Conservation (phyloP, 2,113 vertebrate species). For the Brienomyrus brachyistius region DNA sequence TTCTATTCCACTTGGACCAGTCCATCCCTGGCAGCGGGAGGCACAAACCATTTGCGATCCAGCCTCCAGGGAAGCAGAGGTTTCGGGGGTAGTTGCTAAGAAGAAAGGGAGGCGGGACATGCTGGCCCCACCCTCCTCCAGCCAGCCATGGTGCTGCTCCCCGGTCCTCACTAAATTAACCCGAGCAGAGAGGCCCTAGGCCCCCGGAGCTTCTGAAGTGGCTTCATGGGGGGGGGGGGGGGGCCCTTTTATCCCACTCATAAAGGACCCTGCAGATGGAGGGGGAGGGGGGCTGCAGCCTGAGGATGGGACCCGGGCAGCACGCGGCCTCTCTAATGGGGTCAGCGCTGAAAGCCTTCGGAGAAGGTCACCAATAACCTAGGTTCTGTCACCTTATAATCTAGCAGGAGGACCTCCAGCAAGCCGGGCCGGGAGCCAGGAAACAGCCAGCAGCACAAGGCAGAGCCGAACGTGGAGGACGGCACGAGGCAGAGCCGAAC, state of each 20-base stretch:
- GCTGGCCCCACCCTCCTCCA: background rate
- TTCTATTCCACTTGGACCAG: background rate
- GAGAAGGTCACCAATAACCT: background rate
- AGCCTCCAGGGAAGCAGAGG: slow-evolving; percentile 42
- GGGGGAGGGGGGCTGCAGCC: background rate
- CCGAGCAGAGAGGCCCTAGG: background rate
- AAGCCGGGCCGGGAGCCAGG: background rate
- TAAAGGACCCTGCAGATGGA: background rate
- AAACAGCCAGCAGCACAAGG: background rate
- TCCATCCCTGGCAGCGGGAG: background rate
- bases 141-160: background rate
- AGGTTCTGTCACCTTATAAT: background rate
- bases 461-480: background rate
- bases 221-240: background rate
- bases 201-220: background rate
- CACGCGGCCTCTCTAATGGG: background rate
- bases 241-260: background rate
- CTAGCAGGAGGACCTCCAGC: background rate
- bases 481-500: background rate
- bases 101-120: slow-evolving; percentile 55
- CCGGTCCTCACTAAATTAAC: background rate
- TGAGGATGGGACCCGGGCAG: background rate
- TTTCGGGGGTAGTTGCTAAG: slow-evolving; percentile 66
- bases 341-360: background rate
- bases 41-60: background rate